Evolutionary conservation across 2,797 vertebrate genomes (phyloP).

Genomic region (Halcyon leucocephala): DNA sequence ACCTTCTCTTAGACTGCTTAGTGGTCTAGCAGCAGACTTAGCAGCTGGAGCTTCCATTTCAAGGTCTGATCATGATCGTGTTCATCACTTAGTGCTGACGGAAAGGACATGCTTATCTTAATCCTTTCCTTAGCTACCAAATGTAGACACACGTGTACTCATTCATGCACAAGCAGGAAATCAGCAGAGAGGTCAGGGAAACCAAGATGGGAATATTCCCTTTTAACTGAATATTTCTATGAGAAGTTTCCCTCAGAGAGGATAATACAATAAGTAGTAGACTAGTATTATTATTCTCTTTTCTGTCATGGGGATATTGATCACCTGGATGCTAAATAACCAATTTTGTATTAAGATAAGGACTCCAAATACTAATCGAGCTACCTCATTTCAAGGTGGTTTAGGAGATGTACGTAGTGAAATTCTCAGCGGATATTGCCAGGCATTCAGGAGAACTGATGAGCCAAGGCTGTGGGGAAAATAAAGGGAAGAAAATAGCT

Average conservation of each 20-base stretch:
- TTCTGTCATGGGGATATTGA: neutral
- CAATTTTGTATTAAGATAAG: neutral
- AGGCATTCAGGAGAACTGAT: neutral
- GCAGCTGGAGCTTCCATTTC: neutral
- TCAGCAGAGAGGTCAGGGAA: neutral
- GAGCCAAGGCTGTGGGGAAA: neutral
- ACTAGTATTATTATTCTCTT: neutral
- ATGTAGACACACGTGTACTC: neutral
- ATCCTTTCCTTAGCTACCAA: neutral
- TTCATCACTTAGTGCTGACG: neutral
- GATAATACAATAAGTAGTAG: neutral
- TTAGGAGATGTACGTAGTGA: neutral
- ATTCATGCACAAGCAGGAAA: neutral
- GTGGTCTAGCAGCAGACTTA: neutral
- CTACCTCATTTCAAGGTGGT: neutral
- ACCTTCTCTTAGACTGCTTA: neutral
- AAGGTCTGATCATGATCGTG: neutral
- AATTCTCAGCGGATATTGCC: neutral
- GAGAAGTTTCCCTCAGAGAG: neutral
- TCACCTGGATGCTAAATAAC: constrained; percentile 8
- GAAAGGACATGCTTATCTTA: neutral
- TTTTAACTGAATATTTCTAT: neutral
- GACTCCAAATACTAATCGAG: neutral
- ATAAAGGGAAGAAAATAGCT: neutral
- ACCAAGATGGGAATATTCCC: neutral